phyloP scores from a whole-genome alignment of 2,113 vertebrate genomes.

The Vidua chalybeata region DNA sequence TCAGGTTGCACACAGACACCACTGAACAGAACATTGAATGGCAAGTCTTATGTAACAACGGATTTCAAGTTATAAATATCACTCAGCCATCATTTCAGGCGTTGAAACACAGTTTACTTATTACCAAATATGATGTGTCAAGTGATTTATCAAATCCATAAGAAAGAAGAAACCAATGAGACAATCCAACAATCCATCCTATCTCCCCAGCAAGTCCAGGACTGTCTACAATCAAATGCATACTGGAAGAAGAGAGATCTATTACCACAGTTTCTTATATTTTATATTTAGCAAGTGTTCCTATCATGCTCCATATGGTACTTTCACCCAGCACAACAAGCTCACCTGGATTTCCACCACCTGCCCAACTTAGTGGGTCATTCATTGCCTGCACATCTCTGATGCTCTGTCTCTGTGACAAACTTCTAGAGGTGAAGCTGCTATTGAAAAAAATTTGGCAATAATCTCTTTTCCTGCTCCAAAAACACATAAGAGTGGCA shows the following conservation, averaged over 20 bases:
- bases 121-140: background rate
- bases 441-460: background rate
- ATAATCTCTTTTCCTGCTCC: background rate
- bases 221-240: background rate
- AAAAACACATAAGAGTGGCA: background rate
- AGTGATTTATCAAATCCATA: conserved; percentile 16
- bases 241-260: conserved; percentile 13
- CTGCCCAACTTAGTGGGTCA: background rate
- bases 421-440: background rate
- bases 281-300: background rate
- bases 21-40: background rate
- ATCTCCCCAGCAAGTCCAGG: background rate
- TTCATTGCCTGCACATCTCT: rapidly evolving
- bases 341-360: background rate
- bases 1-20: background rate
- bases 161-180: background rate
- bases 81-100: background rate
- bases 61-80: background rate
- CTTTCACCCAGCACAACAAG: background rate
- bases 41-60: background rate
- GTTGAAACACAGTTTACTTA: background rate
- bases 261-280: background rate
- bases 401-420: background rate
- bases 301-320: background rate
- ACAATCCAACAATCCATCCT: background rate